Conservation (phyloP, 2,113 vertebrate species). For the Sorex fumeus region DNA sequence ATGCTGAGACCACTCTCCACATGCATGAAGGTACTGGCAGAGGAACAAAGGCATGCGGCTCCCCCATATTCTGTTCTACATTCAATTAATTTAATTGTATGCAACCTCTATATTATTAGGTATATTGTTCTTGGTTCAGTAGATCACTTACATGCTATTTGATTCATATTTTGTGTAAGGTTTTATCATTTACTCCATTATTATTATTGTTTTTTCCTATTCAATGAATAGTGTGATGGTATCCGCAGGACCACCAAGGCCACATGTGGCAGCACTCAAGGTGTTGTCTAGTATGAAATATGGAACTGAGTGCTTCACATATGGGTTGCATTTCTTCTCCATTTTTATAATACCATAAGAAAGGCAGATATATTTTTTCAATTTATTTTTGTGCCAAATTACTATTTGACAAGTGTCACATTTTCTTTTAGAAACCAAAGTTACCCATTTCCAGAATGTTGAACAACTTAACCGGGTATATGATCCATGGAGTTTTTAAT, state of each 20-base stretch:
- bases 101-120: slow-evolving; percentile 9
- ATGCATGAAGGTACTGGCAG: too few species aligned
- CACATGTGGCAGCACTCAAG: too few species aligned
- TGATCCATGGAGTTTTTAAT: slow-evolving; percentile 12
- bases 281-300: too few species aligned
- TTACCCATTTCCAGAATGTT: not conserved
- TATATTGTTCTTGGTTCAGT: not conserved
- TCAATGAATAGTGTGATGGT: too few species aligned
- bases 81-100: not conserved
- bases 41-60: too few species aligned
- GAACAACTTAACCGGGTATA: not conserved
- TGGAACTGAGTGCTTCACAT: too few species aligned
- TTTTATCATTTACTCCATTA: not conserved
- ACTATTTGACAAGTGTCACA: slow-evolving; percentile 10
- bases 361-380: not conserved
- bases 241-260: too few species aligned
- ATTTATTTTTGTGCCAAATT: not conserved
- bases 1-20: too few species aligned
- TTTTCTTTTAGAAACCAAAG: slow-evolving; percentile 34
- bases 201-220: too few species aligned
- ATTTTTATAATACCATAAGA: too few species aligned
- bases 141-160: not conserved
- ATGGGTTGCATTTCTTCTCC: too few species aligned
- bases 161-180: not conserved
- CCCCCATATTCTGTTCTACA: too few species aligned